These are phyloP conservation scores for Melanostoma scalare DNA, from an alignment of 2,888 invertebrate genomes.

Conservation along the genomic window DNA sequence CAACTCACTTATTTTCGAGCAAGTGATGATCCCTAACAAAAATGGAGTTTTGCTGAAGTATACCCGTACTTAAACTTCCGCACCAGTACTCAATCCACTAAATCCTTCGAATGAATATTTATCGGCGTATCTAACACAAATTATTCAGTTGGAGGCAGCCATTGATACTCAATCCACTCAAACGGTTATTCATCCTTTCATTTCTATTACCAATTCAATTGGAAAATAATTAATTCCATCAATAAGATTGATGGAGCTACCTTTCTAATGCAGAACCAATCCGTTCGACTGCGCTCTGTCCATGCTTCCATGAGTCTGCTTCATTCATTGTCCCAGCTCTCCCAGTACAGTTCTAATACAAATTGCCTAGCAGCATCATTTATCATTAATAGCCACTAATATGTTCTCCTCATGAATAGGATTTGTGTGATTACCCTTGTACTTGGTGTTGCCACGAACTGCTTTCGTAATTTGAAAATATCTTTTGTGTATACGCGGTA, in stretches of 20 bases:
- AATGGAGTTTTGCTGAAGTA: too few relatives aligned
- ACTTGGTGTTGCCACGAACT: constrained; percentile 1
- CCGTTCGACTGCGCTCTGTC: neutral
- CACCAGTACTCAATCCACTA: too few relatives aligned
- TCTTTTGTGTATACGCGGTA: constrained; percentile 22
- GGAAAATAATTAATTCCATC: constrained; percentile 57
- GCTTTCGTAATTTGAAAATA: constrained; percentile 34
- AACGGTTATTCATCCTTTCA: constrained; percentile 29
- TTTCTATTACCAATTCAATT: constrained; percentile 56
- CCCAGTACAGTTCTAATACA: constrained; percentile 30
- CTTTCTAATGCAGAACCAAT: constrained; percentile 63
- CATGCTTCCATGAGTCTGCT: neutral
- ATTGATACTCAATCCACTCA: constrained; percentile 5
- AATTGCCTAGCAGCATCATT: constrained; percentile 57
- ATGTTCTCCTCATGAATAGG: constrained; percentile 30
- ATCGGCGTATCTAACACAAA: neutral
- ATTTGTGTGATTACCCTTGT: constrained; percentile 18
- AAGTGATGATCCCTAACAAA: too few relatives aligned
- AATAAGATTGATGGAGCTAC: constrained; percentile 49
- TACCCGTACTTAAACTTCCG: too few relatives aligned
- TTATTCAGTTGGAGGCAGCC: neutral
- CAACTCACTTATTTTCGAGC: too few relatives aligned
- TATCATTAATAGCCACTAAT: constrained; percentile 53
- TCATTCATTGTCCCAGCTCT: constrained; percentile 30
- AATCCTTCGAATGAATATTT: too few relatives aligned